These are phyloP conservation scores for Porites australiensis DNA, from an alignment of 64 coral and sea anemone genomes.

Conservation along the genomic window DNA sequence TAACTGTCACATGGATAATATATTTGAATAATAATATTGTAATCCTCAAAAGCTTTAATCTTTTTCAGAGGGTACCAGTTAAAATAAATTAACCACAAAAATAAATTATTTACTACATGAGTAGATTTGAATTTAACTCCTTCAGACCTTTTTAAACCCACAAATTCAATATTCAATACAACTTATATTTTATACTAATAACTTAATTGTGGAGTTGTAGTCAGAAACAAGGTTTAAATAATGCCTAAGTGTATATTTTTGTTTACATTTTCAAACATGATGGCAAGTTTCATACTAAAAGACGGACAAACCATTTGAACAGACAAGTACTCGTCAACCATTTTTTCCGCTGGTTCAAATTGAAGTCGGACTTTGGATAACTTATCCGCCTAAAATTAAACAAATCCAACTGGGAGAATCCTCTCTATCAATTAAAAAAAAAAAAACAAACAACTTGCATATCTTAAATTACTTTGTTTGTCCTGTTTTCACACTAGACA, in stretches of 20 bases:
- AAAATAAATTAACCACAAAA: slow-evolving; percentile 12
- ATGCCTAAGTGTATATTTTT: background rate
- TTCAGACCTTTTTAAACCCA: background rate
- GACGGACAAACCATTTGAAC: too few species aligned
- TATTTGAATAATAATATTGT: background rate
- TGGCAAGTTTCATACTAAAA: too few species aligned
- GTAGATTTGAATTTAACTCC: slow-evolving; percentile 2
- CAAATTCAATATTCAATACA: slow-evolving; percentile 10
- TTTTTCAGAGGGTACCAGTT: background rate
- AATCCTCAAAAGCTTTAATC: background rate
- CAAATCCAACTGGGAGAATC: too few species aligned
- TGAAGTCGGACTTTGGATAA: too few species aligned
- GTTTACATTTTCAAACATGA: background rate
- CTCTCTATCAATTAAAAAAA: too few species aligned
- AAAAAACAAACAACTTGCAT: too few species aligned
- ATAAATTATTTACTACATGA: slow-evolving; percentile 12
- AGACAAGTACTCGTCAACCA: too few species aligned
- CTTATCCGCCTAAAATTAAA: too few species aligned
- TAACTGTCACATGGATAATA: background rate
- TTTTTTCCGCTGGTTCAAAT: too few species aligned
- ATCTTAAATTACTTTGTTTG: too few species aligned
- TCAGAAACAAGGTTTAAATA: background rate
- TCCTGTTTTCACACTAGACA: too few species aligned
- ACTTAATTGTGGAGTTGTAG: background rate
- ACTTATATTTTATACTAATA: background rate